Evolutionary conservation across 2,888 invertebrate species (phyloP).

Genomic region (Orthonychiurus folsomi): DNA sequence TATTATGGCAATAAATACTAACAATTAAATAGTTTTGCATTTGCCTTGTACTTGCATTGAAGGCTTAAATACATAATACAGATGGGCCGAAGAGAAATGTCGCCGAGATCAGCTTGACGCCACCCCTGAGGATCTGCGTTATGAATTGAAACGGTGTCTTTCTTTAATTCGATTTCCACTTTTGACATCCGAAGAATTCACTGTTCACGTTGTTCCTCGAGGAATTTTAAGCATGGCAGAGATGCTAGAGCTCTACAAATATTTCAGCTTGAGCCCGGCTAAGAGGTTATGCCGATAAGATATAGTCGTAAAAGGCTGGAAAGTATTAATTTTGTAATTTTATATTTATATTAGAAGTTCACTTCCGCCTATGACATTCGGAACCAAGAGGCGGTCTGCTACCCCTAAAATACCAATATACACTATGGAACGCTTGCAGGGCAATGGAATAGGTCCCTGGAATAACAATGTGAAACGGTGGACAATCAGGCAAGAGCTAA

Average conservation of each 20-base stretch:
- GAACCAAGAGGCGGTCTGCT: background rate
- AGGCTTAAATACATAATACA: background rate
- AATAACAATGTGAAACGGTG: background rate
- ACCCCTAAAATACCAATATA: background rate
- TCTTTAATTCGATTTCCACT: conserved; percentile 13
- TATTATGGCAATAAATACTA: background rate
- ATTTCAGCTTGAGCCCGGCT: conserved; percentile 4
- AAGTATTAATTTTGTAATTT: background rate
- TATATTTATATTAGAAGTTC: background rate
- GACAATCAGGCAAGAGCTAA: background rate
- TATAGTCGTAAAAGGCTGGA: background rate
- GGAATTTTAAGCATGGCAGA: conserved; percentile 6
- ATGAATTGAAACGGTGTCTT: conserved; percentile 7
- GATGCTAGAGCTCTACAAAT: conserved; percentile 11
- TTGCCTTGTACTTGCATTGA: background rate
- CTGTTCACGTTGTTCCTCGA: conserved; percentile 7
- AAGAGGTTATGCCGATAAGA: background rate
- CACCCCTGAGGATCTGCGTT: conserved; percentile 11
- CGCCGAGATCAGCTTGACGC: conserved; percentile 10
- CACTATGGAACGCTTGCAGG: background rate
- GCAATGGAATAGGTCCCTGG: background rate
- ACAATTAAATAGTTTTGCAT: background rate
- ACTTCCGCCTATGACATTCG: background rate
- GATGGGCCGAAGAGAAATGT: conserved; percentile 17
- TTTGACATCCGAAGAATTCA: conserved; percentile 14